Percentiles rank a stretch among this genome's conserved stretches.
These are phyloP conservation scores for Corythaeola cristata DNA, from an alignment of 2,113 vertebrate species.

Conservation along the genomic window DNA sequence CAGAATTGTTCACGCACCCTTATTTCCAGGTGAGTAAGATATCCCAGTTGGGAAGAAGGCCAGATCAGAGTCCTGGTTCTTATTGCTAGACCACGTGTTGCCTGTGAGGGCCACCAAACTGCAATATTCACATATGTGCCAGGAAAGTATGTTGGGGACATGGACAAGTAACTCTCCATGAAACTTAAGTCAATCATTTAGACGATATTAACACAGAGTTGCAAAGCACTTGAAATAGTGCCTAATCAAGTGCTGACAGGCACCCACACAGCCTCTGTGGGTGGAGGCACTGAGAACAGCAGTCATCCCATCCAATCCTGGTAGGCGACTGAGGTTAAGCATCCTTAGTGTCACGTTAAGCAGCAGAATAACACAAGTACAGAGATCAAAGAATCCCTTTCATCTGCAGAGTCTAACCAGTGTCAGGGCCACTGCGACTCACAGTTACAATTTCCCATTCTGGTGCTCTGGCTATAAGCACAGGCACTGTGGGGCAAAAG, in stretches of 20 bases:
- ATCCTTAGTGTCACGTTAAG: background rate
- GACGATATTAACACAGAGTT: background rate
- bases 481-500: background rate
- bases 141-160: background rate
- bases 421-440: background rate
- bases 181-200: background rate
- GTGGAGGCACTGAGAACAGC: background rate
- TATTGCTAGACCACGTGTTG: fast-evolving
- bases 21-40: background rate
- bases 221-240: background rate
- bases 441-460: background rate
- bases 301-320: background rate
- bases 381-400: background rate
- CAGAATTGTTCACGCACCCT: background rate
- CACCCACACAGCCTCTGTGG: background rate
- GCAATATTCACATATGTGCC: background rate
- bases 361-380: background rate
- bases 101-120: background rate
- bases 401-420: background rate
- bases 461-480: background rate
- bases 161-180: background rate
- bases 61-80: background rate
- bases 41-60: background rate
- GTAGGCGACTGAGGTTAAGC: background rate
- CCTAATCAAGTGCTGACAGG: background rate